Evolutionary conservation across 1,140 invertebrate species (phyloP), one percentile per base, ranked within the genome.

Genomic region (Lasioglossum albipes): DNA sequence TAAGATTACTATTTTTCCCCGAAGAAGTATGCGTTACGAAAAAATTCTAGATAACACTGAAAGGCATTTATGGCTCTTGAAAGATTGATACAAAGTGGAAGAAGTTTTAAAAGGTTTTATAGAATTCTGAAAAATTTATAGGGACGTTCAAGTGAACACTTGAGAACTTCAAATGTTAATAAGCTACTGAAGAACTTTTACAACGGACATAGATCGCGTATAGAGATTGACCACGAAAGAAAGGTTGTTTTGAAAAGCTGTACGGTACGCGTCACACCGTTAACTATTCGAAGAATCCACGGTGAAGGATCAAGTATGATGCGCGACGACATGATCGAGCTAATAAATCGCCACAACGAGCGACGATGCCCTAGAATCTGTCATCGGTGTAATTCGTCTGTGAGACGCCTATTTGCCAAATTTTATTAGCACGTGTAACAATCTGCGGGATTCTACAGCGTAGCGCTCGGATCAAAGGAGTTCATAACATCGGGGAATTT

Each of bases 331-430:
- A 54, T 65, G 71, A 66, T 81, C 27, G 31, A 10, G 9, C 49
- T 64, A 16, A 36, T 64, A n/a, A 36, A 45, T 36, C 54, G 31
- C 12, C 59, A 59, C n/a, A 6, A 3, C 13, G 12, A 18, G 27
- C 54, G 2, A 5, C 36, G 22, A 41, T 52, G 64, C 68, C 22
- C 69, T 81, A 78, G 74, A 82, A 82, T 41, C 18, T 61, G 45
- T 49, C 67, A 75, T 73, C 82, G 73, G 52, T 62, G 6, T 45
- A 27, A 9, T 36, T 64, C 20, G 66, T 13, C 57, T 22, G 41
- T 27, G 7, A 36, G 2, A 22, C 6, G n/a, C 18, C 36, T 61
- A 18, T 18, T 68, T 10, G 22, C 0, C 36, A 16, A 66, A 65
- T 42, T 65, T 42, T 36, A 70, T 20, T 2, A 12, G 45, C 36